Evolutionary conservation across 1,140 invertebrate species (phyloP).

Genomic region (Pantala flavescens): DNA sequence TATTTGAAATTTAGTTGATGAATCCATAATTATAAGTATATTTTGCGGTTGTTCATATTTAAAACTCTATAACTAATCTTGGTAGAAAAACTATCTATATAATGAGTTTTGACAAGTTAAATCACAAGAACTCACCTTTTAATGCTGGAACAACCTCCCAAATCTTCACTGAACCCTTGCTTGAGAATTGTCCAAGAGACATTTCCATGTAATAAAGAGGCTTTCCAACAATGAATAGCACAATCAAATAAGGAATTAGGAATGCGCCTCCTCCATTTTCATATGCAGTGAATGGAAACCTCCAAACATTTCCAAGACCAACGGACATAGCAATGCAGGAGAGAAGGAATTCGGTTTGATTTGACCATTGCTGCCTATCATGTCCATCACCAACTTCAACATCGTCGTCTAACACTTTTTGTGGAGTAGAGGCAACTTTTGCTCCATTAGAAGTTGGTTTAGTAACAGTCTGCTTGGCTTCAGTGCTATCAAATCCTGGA

Average conservation of each 20-base stretch:
- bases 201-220: slow-evolving; percentile 42
- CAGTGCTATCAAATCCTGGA: no score
- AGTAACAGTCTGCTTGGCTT: no score
- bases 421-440: no score
- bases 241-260: slow-evolving; percentile 43
- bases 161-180: slow-evolving; percentile 32
- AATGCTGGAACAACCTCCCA: slow-evolving; percentile 33
- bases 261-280: slow-evolving; percentile 41
- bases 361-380: slow-evolving; percentile 28
- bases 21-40: no score
- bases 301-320: slow-evolving; percentile 42
- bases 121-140: slow-evolving; percentile 27
- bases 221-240: slow-evolving; percentile 45
- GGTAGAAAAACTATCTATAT: no score
- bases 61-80: no score
- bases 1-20: neutral
- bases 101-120: no score
- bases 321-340: slow-evolving; percentile 41
- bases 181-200: slow-evolving; percentile 38
- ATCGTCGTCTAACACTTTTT: neutral
- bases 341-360: slow-evolving; percentile 32
- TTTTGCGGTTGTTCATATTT: no score
- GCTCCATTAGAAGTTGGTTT: no score
- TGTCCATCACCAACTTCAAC: neutral
- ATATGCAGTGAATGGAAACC: slow-evolving; percentile 40